A percentile compares a stretch with the other conserved stretches of the same genome.
These are phyloP conservation scores for Zonotrichia albicollis DNA, from an alignment of 2,797 vertebrate species.

Conservation along the genomic window DNA sequence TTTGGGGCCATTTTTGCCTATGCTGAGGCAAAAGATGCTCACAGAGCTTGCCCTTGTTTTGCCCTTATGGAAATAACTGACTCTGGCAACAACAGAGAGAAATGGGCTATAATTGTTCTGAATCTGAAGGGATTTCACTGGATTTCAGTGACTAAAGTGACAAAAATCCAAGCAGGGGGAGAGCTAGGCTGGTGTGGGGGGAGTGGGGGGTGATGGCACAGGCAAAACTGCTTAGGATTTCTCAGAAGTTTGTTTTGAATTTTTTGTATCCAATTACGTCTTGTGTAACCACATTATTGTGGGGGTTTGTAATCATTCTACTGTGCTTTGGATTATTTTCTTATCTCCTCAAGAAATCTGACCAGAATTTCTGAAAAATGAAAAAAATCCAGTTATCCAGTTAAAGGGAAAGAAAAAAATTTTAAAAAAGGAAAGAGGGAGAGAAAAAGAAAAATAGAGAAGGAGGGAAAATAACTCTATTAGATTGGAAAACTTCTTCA, in stretches of 20 bases:
- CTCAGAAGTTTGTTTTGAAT: slow-evolving; percentile 14
- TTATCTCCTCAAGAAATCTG: slow-evolving; percentile 29
- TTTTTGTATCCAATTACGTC: not conserved
- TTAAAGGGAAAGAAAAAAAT: not conserved
- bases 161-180: not conserved
- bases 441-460: not conserved
- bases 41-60: not conserved
- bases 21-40: not conserved
- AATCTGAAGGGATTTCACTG: not conserved
- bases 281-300: slow-evolving; percentile 1
- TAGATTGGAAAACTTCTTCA: slow-evolving; percentile 47
- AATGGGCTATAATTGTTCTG: not conserved
- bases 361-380: slow-evolving; percentile 41
- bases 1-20: not conserved
- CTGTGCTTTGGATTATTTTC: slow-evolving; percentile 18
- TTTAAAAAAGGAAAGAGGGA: not conserved
- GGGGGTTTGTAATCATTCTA: not conserved
- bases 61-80: not conserved
- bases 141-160: not conserved
- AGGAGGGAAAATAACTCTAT: slow-evolving; percentile 46
- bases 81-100: not conserved
- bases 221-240: not conserved
- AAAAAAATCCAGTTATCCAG: slow-evolving; percentile 57
- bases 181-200: not conserved
- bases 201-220: rapidly evolving